These are phyloP conservation scores for Actenoides lindsayi DNA, from an alignment of 2,113 vertebrate species.

Conservation along the genomic window DNA sequence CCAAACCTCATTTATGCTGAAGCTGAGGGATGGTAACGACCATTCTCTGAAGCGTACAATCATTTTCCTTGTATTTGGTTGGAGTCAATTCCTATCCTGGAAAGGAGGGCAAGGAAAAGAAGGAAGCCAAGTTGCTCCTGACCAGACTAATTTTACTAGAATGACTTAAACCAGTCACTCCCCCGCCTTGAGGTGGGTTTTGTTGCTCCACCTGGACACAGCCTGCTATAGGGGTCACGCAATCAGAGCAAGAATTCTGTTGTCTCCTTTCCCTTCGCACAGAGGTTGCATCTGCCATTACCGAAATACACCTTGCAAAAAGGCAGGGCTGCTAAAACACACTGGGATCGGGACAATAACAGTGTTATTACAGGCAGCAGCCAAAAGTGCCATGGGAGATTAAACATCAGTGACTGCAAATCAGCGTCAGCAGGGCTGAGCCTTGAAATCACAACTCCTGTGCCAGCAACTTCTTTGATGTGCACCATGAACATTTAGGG, in stretches of 20 bases:
- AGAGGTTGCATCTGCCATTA: neutral
- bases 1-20: neutral
- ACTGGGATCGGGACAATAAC: neutral
- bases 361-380: slow-evolving; percentile 9
- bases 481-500: neutral
- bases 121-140: neutral
- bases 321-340: neutral
- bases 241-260: neutral
- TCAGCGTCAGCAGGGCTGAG: slow-evolving; percentile 28
- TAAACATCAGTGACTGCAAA: slow-evolving; percentile 29
- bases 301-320: neutral
- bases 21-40: neutral
- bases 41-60: neutral
- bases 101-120: neutral
- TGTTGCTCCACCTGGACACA: neutral
- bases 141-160: neutral
- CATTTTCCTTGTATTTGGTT: neutral
- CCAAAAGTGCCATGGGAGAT: slow-evolving; percentile 35
- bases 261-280: neutral
- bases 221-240: neutral
- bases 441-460: slow-evolving; percentile 35
- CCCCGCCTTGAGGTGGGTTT: neutral
- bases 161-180: neutral
- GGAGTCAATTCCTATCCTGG: neutral
- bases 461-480: slow-evolving; percentile 53